Base-by-base conservation (phyloP, 2,888 invertebrate genomes). In the Zhengitettix transpicula region DNA sequence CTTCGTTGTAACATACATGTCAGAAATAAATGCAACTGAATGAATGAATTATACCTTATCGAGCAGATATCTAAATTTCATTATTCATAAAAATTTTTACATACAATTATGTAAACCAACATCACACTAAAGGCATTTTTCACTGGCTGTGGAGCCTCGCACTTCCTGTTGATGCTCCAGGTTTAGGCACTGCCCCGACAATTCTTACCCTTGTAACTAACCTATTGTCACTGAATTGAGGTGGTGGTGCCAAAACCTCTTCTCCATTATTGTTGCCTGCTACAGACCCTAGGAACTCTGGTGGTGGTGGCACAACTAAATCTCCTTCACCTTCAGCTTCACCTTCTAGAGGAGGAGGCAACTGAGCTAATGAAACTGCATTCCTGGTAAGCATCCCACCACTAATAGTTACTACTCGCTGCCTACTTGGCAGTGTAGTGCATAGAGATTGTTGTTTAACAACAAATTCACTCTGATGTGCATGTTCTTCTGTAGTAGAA, bases 161-260 rank as follows among this genome's bases (percentile, higher is more conserved):
- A 40, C 52, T 52, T 28, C 57, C 61, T 16, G 54, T 56, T 42
- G 58, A 42, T 10, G 58, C 52, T n/a, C 58, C 58, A 16, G 59
- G 58, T 75, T 91, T 91, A 65, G 90, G 89, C 70, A 89, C 81
- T 63, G 89, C 85, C 60, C 87, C 89, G 58, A 91, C 88, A 65
- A 91, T 89, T 66, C 90, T 80, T 60, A 88, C 89, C 65, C 73
- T 74, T 53, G 77, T 76, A 67, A 79, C 78, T 64, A 72, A 75
- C 60, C 77, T 72, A 65, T 79, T 79, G 75, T 92, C 92, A 73
- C 88, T 89, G 76, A 93, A 93, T 74, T 93, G 92, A 51, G 92
- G 92, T 47, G 92, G 93, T 51, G 92, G 92, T 40, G 90, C 89
- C 64, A 88, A 77, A 15, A 89, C 80, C 58, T 84, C 77, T 61